phyloP scores from a whole-genome alignment of 2,113 vertebrate species.

The Labeo rohita region DNA sequence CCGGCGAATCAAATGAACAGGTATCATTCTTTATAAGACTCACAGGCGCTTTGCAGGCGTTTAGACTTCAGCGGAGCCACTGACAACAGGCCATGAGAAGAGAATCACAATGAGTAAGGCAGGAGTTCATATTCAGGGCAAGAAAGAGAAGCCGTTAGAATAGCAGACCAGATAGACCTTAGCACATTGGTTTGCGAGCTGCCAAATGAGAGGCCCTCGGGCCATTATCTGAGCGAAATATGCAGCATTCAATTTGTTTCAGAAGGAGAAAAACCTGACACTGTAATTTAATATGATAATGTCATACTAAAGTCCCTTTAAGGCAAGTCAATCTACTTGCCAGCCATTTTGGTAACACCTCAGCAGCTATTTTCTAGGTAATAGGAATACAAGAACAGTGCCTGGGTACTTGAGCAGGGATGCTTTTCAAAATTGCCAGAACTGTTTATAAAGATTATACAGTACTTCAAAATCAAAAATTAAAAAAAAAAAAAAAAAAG shows the following conservation, averaged over 20 bases:
- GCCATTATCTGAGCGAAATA: slow-evolving; percentile 41
- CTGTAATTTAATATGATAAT: slow-evolving; percentile 45
- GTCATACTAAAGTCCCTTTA: slow-evolving; percentile 2
- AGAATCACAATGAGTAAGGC: slow-evolving; percentile 50
- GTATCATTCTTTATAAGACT: slow-evolving; percentile 29
- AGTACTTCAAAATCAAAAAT: not conserved
- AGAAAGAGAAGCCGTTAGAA: slow-evolving; percentile 29
- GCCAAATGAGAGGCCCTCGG: slow-evolving; percentile 44
- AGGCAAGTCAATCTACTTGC: slow-evolving; percentile 16
- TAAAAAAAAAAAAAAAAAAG: not conserved
- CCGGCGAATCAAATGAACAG: slow-evolving; percentile 25
- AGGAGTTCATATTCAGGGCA: slow-evolving; percentile 52
- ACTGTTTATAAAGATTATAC: not conserved
- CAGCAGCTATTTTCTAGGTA: not conserved
- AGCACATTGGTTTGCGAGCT: slow-evolving; percentile 32
- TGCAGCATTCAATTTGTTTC: slow-evolving; percentile 40
- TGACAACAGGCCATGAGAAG: slow-evolving; percentile 44
- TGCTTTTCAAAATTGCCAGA: not conserved
- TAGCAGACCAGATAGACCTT: slow-evolving; percentile 36
- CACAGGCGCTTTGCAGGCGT: slow-evolving; percentile 31
- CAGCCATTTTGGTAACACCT: slow-evolving; percentile 18
- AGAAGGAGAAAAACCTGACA: slow-evolving; percentile 28
- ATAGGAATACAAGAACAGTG: not conserved
- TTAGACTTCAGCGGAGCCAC: slow-evolving; percentile 25
- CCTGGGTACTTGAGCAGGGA: not conserved